Conservation (phyloP, 2,113 vertebrate genomes). For the Cariama cristata region DNA sequence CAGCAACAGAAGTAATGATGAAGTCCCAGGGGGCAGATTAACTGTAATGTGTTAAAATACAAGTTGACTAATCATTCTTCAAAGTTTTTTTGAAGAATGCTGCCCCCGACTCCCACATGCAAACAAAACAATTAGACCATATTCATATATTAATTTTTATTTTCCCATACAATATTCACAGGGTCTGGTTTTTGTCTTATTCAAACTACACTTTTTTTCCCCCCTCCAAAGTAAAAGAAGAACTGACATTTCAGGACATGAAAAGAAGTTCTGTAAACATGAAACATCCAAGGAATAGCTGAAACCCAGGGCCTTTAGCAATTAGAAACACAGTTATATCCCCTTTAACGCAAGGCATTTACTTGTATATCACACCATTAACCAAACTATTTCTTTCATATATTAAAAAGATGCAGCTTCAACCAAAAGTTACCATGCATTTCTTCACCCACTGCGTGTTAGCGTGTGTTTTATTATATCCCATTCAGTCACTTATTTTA, state of each 20-base stretch:
- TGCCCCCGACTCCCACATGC: neutral
- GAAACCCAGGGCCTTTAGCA: constrained; percentile 39
- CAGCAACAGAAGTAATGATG: neutral
- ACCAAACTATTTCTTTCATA: neutral
- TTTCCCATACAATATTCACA: constrained; percentile 73
- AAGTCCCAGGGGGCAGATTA: neutral
- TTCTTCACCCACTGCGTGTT: constrained; percentile 52
- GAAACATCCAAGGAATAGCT: constrained; percentile 53
- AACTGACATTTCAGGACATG: constrained; percentile 31
- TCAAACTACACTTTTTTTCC: constrained; percentile 33
- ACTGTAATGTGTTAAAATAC: neutral
- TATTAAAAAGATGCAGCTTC: constrained; percentile 52
- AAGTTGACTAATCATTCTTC: neutral
- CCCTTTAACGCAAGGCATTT: constrained; percentile 29
- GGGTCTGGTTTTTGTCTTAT: constrained; percentile 52
- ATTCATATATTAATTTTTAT: constrained; percentile 77
- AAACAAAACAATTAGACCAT: neutral
- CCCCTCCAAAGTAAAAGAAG: constrained; percentile 36
- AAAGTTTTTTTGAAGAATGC: neutral
- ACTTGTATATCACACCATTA: constrained; percentile 8
- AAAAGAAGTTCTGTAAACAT: constrained; percentile 62
- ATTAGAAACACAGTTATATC: constrained; percentile 59
- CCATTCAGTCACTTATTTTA: constrained; percentile 25
- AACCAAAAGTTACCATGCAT: constrained; percentile 52
- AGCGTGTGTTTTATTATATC: constrained; percentile 52